phyloP scores from a whole-genome alignment of 2,797 vertebrate genomes.

The Molossus alvarezi region DNA sequence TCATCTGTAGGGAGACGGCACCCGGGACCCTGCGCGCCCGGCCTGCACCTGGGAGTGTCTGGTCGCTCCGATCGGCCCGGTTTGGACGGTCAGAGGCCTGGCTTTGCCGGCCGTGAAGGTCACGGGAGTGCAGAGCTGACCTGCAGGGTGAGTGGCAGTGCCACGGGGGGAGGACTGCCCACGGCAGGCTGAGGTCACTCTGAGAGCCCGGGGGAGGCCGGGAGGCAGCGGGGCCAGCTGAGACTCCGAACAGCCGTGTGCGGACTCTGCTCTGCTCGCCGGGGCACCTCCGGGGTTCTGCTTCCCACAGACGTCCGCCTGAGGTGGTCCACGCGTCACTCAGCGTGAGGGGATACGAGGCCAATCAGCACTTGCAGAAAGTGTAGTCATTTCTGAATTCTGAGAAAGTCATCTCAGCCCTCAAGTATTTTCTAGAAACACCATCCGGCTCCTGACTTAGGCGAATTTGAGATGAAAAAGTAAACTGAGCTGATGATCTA shows the following conservation, averaged over 20 bases:
- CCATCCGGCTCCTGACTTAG: not conserved
- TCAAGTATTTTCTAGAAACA: not conserved
- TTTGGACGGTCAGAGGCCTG: fast-evolving
- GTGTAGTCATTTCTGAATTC: not conserved
- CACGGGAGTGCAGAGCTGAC: fast-evolving
- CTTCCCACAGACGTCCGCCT: fast-evolving
- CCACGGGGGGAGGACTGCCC: not conserved
- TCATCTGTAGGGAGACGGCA: not conserved
- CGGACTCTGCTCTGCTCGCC: no score
- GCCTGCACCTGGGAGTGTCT: not conserved
- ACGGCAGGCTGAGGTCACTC: fast-evolving
- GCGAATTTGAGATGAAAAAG: not conserved
- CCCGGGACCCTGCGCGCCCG: fast-evolving
- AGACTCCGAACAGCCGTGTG: no score
- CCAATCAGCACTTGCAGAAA: not conserved
- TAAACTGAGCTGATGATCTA: fast-evolving
- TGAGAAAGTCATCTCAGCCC: not conserved
- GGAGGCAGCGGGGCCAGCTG: no score
- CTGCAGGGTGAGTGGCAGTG: fast-evolving
- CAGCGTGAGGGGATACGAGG: not conserved
- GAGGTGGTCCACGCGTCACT: not conserved
- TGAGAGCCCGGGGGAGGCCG: fast-evolving
- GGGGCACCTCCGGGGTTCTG: no score
- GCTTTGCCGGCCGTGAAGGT: fast-evolving
- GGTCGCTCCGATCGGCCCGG: not conserved